Conservation (phyloP, 2,888 invertebrate genomes). For the Dryococelus australis region DNA sequence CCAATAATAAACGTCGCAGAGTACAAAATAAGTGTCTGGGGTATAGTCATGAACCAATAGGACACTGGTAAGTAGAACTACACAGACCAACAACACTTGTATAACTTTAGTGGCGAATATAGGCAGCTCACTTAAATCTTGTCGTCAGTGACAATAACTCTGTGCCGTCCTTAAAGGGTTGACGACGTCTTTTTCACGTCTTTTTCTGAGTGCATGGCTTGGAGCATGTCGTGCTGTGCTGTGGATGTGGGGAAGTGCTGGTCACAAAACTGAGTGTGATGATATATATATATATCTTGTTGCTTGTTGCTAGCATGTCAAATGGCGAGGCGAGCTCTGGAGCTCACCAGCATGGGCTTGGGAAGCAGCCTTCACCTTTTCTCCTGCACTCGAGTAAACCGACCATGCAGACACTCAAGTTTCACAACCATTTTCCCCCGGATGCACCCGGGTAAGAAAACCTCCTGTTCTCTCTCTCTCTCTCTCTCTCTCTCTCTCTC, state of each 20-base stretch:
- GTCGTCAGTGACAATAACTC: no score
- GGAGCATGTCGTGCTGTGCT: background rate
- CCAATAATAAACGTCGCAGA: no score
- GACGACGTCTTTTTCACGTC: no score
- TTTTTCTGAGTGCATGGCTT: no score
- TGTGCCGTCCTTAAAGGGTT: no score
- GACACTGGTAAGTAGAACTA: no score
- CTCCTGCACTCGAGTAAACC: conserved; percentile 70
- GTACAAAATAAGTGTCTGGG: no score
- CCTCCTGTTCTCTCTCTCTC: background rate
- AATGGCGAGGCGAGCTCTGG: conserved; percentile 57
- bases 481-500: conserved; percentile 29
- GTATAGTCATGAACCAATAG: no score
- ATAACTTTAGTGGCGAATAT: no score
- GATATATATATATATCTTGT: conserved; percentile 1
- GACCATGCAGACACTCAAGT: conserved; percentile 85
- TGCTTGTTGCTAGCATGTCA: conserved; percentile 50
- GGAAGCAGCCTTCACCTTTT: conserved; percentile 63
- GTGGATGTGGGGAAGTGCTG: background rate
- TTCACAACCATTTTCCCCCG: conserved; percentile 92
- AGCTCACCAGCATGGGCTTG: conserved; percentile 60
- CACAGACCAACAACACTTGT: no score
- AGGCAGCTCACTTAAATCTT: no score
- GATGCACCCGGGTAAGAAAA: conserved; percentile 79
- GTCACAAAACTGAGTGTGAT: background rate